Base-by-base conservation (phyloP, 1,140 invertebrate genomes). In the Drosophila trapezifrons region DNA sequence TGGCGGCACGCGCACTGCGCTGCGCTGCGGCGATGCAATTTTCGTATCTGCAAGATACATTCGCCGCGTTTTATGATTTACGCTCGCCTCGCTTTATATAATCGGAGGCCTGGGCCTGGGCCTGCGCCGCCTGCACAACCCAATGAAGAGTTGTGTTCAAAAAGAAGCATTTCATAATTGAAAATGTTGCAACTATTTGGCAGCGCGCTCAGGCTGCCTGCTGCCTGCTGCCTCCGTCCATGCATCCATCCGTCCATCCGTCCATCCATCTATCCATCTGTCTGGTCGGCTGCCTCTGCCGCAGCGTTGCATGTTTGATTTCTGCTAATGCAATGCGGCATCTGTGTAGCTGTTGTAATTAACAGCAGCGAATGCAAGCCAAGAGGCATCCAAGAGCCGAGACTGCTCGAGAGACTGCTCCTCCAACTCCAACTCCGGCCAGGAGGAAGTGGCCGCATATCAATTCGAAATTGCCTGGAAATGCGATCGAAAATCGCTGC, bases 121-220 rank as follows among this genome's bases (percentile, higher is more conserved):
- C 66, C 64, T 22, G 43, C 18, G 51, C 47, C 59, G 59, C 49
- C 64, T 66, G 64, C 66, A 70, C 64, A 70, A 45, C 38, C 57
- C 64, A 46, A 56, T 57, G 47, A 55, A 57, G 29, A 69, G 46
- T 55, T 71, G 66, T 52, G 67, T 55, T 63, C 32, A 52, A 67
- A 63, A 63, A 75, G 47, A 72, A 84, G 60, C 78, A 86, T 86
- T 86, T 86, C 83, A 87, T 86, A 86, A 86, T 86, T 86, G 83
- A 87, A 86, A 86, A 86, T 86, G 83, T 81, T 75, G 83, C 83
- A 86, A 86, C 79, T 69, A 81, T 86, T 71, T 81, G 80, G 79
- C 71, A 65, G 76, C 60, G 51, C 45, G 64, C 77, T 83, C 49
- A 29, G 57, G 45, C 56, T 62, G 29, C 45, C 18, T 27, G n/a